Evolutionary conservation across 2,888 invertebrate genomes (phyloP).

Genomic region (Lordiphosa fenestrarum): DNA sequence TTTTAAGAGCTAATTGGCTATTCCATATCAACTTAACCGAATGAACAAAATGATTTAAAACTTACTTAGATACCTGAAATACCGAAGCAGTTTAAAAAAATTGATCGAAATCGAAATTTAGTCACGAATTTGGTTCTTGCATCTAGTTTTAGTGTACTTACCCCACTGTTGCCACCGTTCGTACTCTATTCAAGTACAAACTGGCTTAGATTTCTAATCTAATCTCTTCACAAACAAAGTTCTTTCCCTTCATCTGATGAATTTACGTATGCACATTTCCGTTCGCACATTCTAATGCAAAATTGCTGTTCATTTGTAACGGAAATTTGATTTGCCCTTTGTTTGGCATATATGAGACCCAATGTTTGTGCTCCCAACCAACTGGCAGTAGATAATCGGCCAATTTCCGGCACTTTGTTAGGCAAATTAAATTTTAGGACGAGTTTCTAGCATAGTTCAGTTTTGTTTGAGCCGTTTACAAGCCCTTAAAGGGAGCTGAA

Average conservation of each 20-base stretch:
- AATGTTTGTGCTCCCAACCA: slow-evolving; percentile 4
- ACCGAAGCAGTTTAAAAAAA: no score
- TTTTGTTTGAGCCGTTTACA: neutral
- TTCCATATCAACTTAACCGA: no score
- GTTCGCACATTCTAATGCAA: slow-evolving; percentile 31
- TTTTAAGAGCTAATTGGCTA: no score
- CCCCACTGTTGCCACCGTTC: no score
- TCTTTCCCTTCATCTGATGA: neutral
- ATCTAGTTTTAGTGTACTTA: no score
- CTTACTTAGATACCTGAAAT: no score
- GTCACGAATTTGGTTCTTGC: no score
- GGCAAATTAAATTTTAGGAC: slow-evolving; percentile 9
- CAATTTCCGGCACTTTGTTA: slow-evolving; percentile 63
- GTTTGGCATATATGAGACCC: slow-evolving; percentile 19
- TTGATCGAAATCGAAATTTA: no score
- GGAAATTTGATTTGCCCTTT: slow-evolving; percentile 62
- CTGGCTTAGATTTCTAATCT: no score
- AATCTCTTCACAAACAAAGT: no score
- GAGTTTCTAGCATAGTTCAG: neutral
- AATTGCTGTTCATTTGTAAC: slow-evolving; percentile 29
- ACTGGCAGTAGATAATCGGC: slow-evolving; percentile 42
- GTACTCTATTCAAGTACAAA: no score
- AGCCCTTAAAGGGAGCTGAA: slow-evolving; percentile 5
- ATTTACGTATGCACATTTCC: slow-evolving; percentile 45
- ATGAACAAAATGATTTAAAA: no score